Percentiles rank a stretch among this genome's conserved stretches.
These are phyloP conservation scores for Propithecus perrieri DNA, from an alignment of 2,797 vertebrate species.

Conservation along the genomic window DNA sequence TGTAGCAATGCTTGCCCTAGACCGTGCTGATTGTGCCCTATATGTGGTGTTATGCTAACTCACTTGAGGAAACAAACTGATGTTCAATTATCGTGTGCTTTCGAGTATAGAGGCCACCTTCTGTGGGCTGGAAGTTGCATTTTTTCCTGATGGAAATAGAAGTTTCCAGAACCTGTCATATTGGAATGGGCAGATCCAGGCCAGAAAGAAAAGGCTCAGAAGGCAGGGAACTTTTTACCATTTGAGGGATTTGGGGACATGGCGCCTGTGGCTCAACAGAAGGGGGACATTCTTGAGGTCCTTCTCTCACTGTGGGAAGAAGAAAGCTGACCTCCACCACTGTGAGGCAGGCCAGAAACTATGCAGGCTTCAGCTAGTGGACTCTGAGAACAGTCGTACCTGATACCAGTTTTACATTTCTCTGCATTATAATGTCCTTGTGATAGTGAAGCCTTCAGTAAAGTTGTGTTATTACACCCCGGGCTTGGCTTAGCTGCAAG, in stretches of 20 bases:
- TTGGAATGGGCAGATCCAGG: not conserved
- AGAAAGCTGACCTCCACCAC: not conserved
- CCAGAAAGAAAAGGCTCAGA: not conserved
- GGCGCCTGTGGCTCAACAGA: not conserved
- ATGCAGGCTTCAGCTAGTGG: not conserved
- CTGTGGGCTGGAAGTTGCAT: not conserved
- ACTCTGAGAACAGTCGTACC: not conserved
- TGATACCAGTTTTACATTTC: not conserved
- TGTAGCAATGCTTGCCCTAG: not conserved
- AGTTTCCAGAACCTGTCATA: not conserved
- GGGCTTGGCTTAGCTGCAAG: not conserved
- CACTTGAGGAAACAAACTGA: not conserved
- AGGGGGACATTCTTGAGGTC: not conserved
- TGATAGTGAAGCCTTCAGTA: not conserved
- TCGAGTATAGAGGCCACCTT: not conserved
- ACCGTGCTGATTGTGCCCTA: not conserved
- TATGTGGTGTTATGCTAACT: not conserved
- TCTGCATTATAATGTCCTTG: not conserved
- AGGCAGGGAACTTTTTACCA: not conserved
- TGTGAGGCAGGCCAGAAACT: not conserved
- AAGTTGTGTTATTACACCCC: not conserved
- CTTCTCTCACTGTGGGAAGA: not conserved
- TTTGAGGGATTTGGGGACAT: not conserved
- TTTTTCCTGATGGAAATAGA: not conserved
- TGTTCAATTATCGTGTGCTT: not conserved